phyloP scores from a whole-genome alignment of 30 jellyfish, hydroid and myxozoan genomes.

The Hydra vulgaris region DNA sequence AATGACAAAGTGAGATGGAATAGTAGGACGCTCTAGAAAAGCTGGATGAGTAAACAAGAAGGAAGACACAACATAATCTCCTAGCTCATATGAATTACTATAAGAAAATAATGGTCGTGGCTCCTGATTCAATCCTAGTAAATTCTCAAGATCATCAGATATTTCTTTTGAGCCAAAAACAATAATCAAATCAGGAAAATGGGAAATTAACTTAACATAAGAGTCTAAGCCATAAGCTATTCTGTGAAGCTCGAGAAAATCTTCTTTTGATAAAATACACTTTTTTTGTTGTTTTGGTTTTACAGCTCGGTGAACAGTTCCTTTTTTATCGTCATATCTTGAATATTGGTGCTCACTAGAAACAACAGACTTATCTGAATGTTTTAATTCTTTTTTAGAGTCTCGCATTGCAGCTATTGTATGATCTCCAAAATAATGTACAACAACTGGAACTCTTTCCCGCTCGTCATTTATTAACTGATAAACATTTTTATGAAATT shows the following conservation, averaged over 20 bases:
- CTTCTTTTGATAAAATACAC: constrained; percentile 39
- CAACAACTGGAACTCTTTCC: constrained; percentile 54
- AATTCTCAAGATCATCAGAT: constrained; percentile 53
- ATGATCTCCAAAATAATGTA: constrained; percentile 65
- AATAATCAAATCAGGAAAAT: constrained; percentile 47
- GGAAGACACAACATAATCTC: constrained; percentile 52
- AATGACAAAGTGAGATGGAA: constrained; percentile 67
- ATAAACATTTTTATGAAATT: constrained; percentile 66
- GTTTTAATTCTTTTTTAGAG: constrained; percentile 18
- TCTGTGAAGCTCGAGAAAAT: constrained; percentile 55
- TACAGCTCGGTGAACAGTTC: constrained; percentile 26
- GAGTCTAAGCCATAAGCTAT: constrained; percentile 50
- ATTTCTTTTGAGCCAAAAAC: constrained; percentile 42
- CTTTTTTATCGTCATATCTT: constrained; percentile 15
- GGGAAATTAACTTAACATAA: constrained; percentile 41
- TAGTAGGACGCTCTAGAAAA: constrained; percentile 65
- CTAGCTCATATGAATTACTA: constrained; percentile 56
- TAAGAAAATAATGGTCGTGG: constrained; percentile 48
- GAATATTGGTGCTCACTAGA: constrained; percentile 27
- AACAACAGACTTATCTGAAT: constrained; percentile 19
- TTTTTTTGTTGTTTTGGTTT: constrained; percentile 26
- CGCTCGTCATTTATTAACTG: constrained; percentile 51
- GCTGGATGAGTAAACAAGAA: constrained; percentile 55
- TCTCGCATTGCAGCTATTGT: constrained; percentile 31
- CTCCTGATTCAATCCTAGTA: constrained; percentile 36